These are phyloP conservation scores for Equus quagga DNA, from an alignment of 2,113 vertebrate species.

Conservation along the genomic window DNA sequence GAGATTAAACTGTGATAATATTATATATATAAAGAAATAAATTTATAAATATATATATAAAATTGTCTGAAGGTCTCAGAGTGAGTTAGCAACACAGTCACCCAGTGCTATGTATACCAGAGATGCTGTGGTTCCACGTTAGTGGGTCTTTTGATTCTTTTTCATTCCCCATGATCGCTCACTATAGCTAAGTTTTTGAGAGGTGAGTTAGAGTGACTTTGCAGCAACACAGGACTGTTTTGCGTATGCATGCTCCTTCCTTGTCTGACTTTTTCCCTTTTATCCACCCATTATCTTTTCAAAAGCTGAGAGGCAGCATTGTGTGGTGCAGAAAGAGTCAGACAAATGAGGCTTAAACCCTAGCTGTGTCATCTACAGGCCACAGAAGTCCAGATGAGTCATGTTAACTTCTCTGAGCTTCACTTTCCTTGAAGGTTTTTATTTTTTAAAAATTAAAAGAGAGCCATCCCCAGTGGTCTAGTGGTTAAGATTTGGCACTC, in stretches of 20 bases:
- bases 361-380: not conserved
- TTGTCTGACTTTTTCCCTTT: not conserved
- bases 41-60: not conserved
- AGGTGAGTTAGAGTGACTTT: not conserved
- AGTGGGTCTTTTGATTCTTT: conserved; percentile 43
- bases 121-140: not conserved
- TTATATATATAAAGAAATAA: not conserved
- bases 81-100: conserved; percentile 7
- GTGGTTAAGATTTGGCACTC: too few species aligned
- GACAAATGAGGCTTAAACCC: not conserved
- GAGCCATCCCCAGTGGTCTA: too few species aligned
- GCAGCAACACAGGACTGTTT: not conserved
- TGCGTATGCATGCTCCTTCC: not conserved
- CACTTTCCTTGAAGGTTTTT: not conserved
- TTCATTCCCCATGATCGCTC: not conserved
- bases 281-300: not conserved
- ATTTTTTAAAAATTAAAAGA: not conserved
- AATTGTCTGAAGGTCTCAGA: conserved; percentile 1
- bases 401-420: conserved; percentile 4
- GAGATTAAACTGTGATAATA: not conserved
- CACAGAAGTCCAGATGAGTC: not conserved
- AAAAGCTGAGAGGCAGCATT: not conserved
- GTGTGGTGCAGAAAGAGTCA: not conserved
- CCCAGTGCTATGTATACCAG: not conserved
- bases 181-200: not conserved